Base-by-base conservation (phyloP, 2,888 invertebrate species). In the Hirtodrosophila trivittata region DNA sequence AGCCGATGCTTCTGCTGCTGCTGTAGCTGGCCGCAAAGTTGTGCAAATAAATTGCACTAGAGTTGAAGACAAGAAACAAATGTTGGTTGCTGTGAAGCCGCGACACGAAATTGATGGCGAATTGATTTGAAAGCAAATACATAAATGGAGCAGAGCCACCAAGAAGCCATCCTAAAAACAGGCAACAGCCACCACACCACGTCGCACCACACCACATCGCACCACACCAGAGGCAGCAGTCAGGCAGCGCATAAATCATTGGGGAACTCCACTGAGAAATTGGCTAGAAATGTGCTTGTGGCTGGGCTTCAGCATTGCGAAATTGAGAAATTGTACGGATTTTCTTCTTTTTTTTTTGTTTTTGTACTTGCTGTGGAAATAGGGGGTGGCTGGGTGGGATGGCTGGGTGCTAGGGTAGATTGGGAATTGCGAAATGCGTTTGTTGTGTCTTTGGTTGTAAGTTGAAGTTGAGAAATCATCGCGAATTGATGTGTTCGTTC, bases 91-190 rank as follows among this genome's bases (percentile, higher is more conserved):
- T 70, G 75, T 18, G 49, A 64, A 58, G 63, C 74, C 70, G 52
- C 64, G 39, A 58, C 64, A 81, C 74, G 66, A 85, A 80, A 80
- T 86, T 81, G 84, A 86, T 81, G 84, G 74, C 60, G 84, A 83
- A 83, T 86, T 81, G 80, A 81, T 86, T 80, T 86, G 80, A 84
- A 83, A 81, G 84, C 86, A 86, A 83, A 81, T 83, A 86, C 86
- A 85, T 80, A 82, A 83, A 77, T 77, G 80, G 81, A 75, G 78
- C 86, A 75, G 39, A 49, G 58, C 46, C 57, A 41, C 28, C 28
- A 41, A 21, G 6, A n/a, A 45, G 4, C 28, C 26, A 35, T 28
- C 9, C 28, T 8, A 1, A 51, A 49, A 60, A 35, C 65, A 69
- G 47, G 18, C 10, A 46, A n/a, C n/a, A n/a, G n/a, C n/a, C n/a